Evolutionary conservation across 2,113 vertebrate genomes (phyloP).

Genomic region (Lophotis ruficrista): DNA sequence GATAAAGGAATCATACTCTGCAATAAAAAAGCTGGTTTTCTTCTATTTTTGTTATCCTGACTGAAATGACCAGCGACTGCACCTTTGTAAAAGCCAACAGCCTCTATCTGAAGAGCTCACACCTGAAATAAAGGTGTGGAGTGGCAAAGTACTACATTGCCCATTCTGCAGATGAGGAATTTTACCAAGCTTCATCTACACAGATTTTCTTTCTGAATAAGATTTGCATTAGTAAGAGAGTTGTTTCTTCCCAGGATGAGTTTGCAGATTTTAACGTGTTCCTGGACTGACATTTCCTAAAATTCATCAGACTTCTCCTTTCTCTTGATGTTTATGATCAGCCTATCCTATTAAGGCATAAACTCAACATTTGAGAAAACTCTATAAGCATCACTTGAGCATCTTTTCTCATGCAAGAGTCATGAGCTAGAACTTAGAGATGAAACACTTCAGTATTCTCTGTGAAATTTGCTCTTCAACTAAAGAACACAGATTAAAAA

Average conservation of each 20-base stretch:
- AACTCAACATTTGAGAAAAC: background rate
- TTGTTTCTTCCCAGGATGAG: background rate
- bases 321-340: background rate
- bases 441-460: background rate
- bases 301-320: background rate
- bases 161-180: background rate
- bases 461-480: constrained; percentile 2
- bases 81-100: background rate
- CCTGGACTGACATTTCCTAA: background rate
- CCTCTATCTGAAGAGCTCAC: background rate
- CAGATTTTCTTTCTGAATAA: background rate
- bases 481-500: background rate
- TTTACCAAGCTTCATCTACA: background rate
- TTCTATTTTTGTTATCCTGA: background rate
- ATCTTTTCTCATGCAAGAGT: background rate
- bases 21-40: background rate
- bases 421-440: background rate
- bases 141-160: background rate
- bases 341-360: background rate
- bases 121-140: background rate
- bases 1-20: background rate
- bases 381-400: background rate
- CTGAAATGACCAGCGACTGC: background rate
- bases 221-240: background rate
- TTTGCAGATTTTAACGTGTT: background rate